These are phyloP conservation scores for Lochmaea capreae DNA, from an alignment of 2,888 invertebrate species.

Conservation along the genomic window DNA sequence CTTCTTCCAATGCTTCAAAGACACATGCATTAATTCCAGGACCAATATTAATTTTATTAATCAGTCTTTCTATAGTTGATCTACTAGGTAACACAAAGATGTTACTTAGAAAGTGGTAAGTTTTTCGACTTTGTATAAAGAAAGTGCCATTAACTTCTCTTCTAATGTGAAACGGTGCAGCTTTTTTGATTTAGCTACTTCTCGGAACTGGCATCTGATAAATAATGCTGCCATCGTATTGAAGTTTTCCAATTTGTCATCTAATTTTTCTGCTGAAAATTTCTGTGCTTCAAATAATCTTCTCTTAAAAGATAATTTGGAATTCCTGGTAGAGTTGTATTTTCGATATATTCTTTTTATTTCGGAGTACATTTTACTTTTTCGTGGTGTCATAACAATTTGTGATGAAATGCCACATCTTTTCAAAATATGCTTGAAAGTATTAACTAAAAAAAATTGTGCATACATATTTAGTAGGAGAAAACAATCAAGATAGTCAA, in stretches of 20 bases:
- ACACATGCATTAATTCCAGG: too few relatives aligned
- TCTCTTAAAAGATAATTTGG: background rate
- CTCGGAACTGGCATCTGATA: constrained; percentile 29
- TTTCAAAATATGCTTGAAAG: too few relatives aligned
- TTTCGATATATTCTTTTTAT: background rate
- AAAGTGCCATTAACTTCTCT: constrained; percentile 26
- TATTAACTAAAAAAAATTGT: too few relatives aligned
- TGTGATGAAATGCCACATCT: too few relatives aligned
- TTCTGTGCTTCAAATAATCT: constrained; percentile 14
- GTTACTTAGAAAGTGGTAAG: background rate
- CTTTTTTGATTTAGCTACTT: constrained; percentile 13
- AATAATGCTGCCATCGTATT: constrained; percentile 15
- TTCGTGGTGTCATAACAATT: background rate
- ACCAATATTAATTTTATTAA: too few relatives aligned
- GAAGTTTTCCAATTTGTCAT: background rate
- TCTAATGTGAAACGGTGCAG: constrained; percentile 26
- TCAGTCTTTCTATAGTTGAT: too few relatives aligned
- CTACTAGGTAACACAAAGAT: background rate
- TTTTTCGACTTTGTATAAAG: constrained; percentile 1
- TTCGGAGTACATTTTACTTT: background rate
- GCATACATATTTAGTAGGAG: too few relatives aligned
- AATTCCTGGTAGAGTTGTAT: background rate
- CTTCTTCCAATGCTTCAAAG: too few relatives aligned
- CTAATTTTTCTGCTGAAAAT: background rate
- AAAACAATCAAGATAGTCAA: too few relatives aligned